These are phyloP conservation scores for Amblyjoppa proteus DNA, from an alignment of 2,888 invertebrate species.

Conservation along the genomic window DNA sequence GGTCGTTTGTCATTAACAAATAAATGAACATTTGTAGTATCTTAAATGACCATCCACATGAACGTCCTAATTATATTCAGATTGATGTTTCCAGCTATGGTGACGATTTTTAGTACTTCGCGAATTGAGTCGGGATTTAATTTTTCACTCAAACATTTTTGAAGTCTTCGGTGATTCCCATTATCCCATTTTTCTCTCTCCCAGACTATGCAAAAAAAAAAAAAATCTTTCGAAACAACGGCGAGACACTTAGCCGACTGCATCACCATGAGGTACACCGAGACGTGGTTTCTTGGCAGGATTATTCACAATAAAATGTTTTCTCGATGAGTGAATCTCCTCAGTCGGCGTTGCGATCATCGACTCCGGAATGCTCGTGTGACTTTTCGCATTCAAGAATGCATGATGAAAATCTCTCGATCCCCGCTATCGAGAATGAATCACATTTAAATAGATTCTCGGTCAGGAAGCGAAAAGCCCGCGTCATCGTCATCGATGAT, in stretches of 20 bases:
- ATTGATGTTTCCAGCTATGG: no score
- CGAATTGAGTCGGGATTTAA: no score
- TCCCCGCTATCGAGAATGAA: constrained; percentile 5
- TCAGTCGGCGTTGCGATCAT: neutral
- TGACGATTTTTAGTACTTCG: no score
- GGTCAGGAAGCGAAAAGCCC: constrained; percentile 5
- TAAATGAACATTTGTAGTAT: no score
- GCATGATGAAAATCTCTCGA: neutral
- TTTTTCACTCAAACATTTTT: no score
- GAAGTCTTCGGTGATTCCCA: no score
- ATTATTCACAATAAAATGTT: neutral
- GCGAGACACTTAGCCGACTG: no score
- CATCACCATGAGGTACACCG: no score
- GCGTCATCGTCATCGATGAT: constrained; percentile 42
- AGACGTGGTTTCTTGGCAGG: neutral
- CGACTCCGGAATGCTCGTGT: neutral
- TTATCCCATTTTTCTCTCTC: no score
- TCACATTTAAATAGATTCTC: constrained; percentile 36
- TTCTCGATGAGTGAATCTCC: neutral
- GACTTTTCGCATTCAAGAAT: neutral
- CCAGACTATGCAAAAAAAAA: neutral
- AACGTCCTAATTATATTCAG: no score
- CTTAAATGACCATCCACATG: no score
- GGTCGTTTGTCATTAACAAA: no score
- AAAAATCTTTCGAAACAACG: neutral